Base-by-base conservation (phyloP, 2,797 vertebrate species). In the Lithobates pipiens region DNA sequence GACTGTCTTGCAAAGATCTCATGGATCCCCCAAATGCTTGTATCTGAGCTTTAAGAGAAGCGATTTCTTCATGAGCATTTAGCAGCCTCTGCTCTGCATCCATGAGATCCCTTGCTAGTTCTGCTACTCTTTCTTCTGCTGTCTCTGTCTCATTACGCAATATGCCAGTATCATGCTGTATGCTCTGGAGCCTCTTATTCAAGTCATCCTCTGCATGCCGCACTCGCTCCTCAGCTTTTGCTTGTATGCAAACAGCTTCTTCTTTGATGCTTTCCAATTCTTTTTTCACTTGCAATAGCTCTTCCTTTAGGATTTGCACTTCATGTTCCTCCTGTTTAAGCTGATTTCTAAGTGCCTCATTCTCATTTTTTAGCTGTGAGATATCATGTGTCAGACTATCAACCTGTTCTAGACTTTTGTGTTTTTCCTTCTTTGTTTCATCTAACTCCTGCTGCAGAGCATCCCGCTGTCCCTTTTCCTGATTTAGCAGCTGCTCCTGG, bases 121-220 rank as follows among this genome's bases (percentile, higher is more conserved):
- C 98, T 0, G 97, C 98, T 65, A 99, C 98, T 90, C 98, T 95
- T 91, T 98, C 98, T 89, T 98, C 97, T 0, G 98, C 98, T 0
- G 94, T 99, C 92, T 99, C 98, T 0, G 97, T 96, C 92, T 99
- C 97, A 0, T 97, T 98, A 65, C 98, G 94, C 95, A 99, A 95
- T 91, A 99, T 94, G 1, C 98, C 97, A 1, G 96, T 96, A 80
- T 99, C 97, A 88, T 98, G 99, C 36, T 92, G 95, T 57, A 99
- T 92, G 88, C 97, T 95, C 3, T 94, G 95, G 54, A 99, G 79
- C 75, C 99, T 97, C 89, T 96, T 96, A 78, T 39, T 88, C 76
- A 92, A 90, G 79, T 88, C 91, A 44, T 94, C 89, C 69, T 96
- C 95, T 11, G 92, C 92, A 73, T 93, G 92, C 77, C 61, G 93